Percentiles rank a stretch among this genome's conserved stretches.
These are phyloP conservation scores for Notothenia rossii DNA, from an alignment of 2,113 vertebrate species.

Conservation along the genomic window DNA sequence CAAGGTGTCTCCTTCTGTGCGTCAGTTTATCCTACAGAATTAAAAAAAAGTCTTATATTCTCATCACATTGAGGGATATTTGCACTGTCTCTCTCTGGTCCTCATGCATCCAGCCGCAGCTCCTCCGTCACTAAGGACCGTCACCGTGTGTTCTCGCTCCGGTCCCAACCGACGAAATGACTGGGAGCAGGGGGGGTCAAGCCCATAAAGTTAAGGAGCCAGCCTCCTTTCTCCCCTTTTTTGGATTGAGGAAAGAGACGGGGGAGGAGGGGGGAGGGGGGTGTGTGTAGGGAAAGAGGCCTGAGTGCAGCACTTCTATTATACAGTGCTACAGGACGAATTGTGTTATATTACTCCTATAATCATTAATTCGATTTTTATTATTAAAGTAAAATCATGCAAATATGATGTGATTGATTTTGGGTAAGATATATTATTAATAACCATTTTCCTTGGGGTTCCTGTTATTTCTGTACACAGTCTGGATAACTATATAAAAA, in stretches of 20 bases:
- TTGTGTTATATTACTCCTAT: background rate
- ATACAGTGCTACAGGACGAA: background rate
- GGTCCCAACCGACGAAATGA: conserved; percentile 67
- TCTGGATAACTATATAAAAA: background rate
- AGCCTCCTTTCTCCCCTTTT: conserved; percentile 65
- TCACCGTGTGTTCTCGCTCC: conserved; percentile 36
- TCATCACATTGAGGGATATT: conserved; percentile 73
- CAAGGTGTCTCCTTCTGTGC: conserved; percentile 37
- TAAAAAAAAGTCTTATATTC: conserved; percentile 25
- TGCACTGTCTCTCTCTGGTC: conserved; percentile 48
- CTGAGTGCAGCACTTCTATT: background rate
- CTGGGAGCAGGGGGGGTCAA: conserved; percentile 61
- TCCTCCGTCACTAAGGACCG: conserved; percentile 54
- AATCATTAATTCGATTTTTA: background rate
- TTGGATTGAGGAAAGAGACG: conserved; percentile 41
- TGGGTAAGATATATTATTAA: background rate
- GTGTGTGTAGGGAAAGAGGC: background rate
- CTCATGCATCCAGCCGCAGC: conserved; percentile 63
- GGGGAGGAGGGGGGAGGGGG: conserved; percentile 30
- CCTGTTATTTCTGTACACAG: background rate
- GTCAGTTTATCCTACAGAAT: conserved; percentile 60
- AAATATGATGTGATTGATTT: background rate
- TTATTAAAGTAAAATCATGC: background rate
- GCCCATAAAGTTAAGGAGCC: conserved; percentile 73
- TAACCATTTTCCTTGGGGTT: background rate